Evolutionary conservation across 2,888 invertebrate genomes (phyloP), one percentile per base, ranked within the genome.

Genomic region (Lasioglossum pauxillum): DNA sequence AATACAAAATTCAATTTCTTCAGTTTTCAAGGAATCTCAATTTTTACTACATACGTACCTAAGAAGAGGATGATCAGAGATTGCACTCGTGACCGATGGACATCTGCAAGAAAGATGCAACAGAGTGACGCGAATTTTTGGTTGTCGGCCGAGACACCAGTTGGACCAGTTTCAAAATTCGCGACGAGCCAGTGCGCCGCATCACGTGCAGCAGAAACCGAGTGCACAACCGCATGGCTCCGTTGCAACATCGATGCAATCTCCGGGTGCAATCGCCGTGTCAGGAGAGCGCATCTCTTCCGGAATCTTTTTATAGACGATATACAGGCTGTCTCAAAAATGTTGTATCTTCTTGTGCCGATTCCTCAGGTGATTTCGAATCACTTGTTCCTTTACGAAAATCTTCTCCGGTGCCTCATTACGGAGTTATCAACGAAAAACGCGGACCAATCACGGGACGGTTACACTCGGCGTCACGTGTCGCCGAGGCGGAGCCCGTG

Each of bases 131-230:
- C 35, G 75, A 23, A 74, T 85, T 85, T 86, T 86, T 78, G 80
- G 53, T 75, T 46, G 19, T 16, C 35, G 78, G 78, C 81, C 86
- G 81, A 78, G 76, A 79, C 69, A n/a, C 35, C 75, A 16, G n/a
- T 85, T 86, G 85, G 82, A 85, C 16, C 1, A 8, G n/a, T 23
- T 57, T 85, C 86, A 78, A 82, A 75, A 85, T 73, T 86, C 78
- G 44, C 23, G 4, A 41, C 49, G 46, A 77, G 64, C 64, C 60
- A 38, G 44, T 35, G 57, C 49, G 60, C 35, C 75, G 19, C 38
- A n/a, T 69, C 53, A 41, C 74, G 73, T 41, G 76, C 49, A 23
- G 27, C 14, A 19, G 23, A 19, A 44, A 44, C 41, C 72, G 57
- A 49, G 27, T n/a, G 67, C 46, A 49, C 19, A 67, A 67, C 23